These are phyloP conservation scores for Ptiloglossa arizonensis DNA, from an alignment of 1,140 invertebrate genomes.

Conservation along the genomic window DNA sequence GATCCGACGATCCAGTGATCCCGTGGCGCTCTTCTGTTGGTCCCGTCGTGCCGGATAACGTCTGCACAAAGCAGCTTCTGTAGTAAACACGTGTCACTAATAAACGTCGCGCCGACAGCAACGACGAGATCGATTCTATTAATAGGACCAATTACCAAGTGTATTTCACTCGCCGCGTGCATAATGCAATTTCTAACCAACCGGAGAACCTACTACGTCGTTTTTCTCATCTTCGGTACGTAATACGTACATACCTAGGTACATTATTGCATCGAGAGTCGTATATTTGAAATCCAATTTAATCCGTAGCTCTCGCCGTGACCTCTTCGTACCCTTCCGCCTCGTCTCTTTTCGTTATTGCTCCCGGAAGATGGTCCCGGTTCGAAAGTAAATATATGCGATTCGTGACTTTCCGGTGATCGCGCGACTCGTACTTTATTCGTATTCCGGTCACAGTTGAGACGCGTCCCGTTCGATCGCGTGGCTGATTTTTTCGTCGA, in stretches of 20 bases:
- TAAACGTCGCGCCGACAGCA: conserved; percentile 65
- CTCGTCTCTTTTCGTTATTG: background rate
- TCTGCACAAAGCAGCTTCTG: conserved; percentile 58
- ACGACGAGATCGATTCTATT: conserved; percentile 69
- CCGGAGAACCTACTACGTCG: conserved; percentile 8
- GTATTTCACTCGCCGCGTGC: conserved; percentile 67
- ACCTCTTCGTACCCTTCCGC: conserved; percentile 1
- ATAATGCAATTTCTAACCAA: conserved; percentile 63
- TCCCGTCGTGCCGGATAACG: conserved; percentile 51
- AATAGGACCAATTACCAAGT: conserved; percentile 69
- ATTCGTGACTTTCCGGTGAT: background rate
- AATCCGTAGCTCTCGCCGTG: conserved; percentile 13
- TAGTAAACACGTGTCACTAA: conserved; percentile 66
- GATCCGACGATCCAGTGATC: background rate
- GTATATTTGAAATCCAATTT: conserved; percentile 59
- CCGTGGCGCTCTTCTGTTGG: conserved; percentile 22
- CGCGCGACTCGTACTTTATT: background rate
- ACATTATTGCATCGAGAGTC: conserved; percentile 11
- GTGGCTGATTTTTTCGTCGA: conserved; percentile 13
- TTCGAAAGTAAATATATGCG: too few species aligned
- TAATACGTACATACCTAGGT: background rate
- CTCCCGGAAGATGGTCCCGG: too few species aligned
- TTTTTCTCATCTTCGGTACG: background rate
- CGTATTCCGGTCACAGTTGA: conserved; percentile 8
- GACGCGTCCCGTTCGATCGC: background rate